A percentile compares a stretch with the other conserved stretches of the same genome.
Conservation (phyloP, 2,888 invertebrate genomes). For the Pecten maximus region DNA sequence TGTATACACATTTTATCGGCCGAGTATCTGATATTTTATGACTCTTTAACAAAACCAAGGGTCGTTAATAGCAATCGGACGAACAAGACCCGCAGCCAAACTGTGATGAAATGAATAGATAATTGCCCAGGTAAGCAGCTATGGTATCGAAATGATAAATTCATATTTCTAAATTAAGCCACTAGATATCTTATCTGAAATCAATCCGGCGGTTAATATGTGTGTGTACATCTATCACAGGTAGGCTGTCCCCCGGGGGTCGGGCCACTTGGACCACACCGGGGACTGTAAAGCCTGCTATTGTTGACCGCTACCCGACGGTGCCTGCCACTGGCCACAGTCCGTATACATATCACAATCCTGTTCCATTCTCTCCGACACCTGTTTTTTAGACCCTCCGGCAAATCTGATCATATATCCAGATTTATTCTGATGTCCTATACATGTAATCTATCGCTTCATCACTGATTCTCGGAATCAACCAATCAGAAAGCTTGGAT, state of each 20-base stretch:
- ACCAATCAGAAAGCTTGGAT: constrained; percentile 42
- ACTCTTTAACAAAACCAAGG: not conserved
- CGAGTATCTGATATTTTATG: constrained; percentile 22
- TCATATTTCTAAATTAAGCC: constrained; percentile 37
- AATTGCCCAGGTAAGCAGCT: constrained; percentile 28
- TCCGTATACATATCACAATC: not conserved
- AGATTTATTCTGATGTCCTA: constrained; percentile 10
- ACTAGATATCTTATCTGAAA: constrained; percentile 41
- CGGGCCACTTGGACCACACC: not conserved
- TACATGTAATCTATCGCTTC: constrained; percentile 32
- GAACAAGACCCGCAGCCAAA: not conserved
- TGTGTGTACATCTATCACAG: constrained; percentile 33
- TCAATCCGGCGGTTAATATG: constrained; percentile 36
- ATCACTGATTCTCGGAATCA: constrained; percentile 40
- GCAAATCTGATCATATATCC: constrained; percentile 23
- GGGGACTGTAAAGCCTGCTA: not conserved
- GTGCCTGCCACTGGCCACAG: not conserved
- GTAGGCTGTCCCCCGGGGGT: not conserved
- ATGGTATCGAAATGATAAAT: constrained; percentile 14
- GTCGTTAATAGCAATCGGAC: constrained; percentile 18
- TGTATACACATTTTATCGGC: constrained; percentile 7
- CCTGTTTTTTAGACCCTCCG: constrained; percentile 14
- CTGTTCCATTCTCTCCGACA: constrained; percentile 41
- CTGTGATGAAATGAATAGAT: not conserved
- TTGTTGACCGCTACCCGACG: constrained; percentile 14